phyloP scores from a whole-genome alignment of 92 coral and sea anemone genomes.

The Actinostola sp. region DNA sequence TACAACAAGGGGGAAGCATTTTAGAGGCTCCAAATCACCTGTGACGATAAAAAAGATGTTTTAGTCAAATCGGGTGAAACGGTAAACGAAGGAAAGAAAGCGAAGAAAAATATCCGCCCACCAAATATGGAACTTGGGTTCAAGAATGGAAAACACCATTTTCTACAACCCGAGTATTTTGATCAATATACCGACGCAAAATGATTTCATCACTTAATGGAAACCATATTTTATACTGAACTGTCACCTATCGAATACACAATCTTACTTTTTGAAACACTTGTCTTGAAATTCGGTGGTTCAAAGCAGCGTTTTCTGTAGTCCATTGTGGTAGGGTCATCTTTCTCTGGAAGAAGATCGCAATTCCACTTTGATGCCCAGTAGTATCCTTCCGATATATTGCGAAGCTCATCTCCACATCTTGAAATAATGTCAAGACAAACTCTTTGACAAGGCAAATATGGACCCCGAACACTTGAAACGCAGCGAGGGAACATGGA shows the following conservation, averaged over 20 bases:
- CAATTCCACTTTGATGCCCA: constrained; percentile 62
- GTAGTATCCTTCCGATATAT: constrained; percentile 3
- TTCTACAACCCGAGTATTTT: too few relatives aligned
- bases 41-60: not conserved
- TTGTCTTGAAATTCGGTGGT: constrained; percentile 57
- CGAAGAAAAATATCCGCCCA: too few relatives aligned
- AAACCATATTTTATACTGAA: too few relatives aligned
- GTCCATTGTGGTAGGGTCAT: constrained; percentile 37
- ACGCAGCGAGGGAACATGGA: constrained; percentile 59
- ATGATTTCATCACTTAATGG: too few relatives aligned
- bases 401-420: constrained; percentile 19
- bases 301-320: constrained; percentile 45
- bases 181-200: too few relatives aligned
- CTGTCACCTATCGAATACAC: too few relatives aligned
- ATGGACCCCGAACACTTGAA: constrained; percentile 54
- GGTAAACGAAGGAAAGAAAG: too few relatives aligned
- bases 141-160: too few relatives aligned
- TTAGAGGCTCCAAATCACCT: not conserved
- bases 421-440: constrained; percentile 47
- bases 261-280: not conserved
- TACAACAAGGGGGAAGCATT: not conserved
- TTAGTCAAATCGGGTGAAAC: too few relatives aligned
- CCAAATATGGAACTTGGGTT: too few relatives aligned
- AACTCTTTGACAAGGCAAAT: constrained; percentile 63
- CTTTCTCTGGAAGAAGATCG: constrained; percentile 44